Conservation (phyloP, 2,888 invertebrate species). For the Lasioglossum vierecki region DNA sequence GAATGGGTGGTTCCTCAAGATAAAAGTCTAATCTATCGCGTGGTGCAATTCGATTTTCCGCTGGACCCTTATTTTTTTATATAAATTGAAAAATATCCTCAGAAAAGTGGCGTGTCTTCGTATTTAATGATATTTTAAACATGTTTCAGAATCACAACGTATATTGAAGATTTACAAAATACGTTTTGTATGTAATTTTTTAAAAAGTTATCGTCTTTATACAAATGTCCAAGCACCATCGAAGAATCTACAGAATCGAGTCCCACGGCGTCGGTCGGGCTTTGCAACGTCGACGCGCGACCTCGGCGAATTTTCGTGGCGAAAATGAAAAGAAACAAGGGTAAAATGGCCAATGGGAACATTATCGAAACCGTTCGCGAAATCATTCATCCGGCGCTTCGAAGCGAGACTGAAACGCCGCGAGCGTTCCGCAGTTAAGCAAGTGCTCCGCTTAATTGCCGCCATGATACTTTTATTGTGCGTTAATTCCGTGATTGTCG, state of each 20-base stretch:
- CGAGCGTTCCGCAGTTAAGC: constrained; percentile 62
- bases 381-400: constrained; percentile 58
- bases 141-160: no score
- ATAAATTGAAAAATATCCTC: no score
- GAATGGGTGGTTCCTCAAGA: no score
- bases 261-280: neutral
- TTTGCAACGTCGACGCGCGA: neutral
- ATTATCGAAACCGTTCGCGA: constrained; percentile 43
- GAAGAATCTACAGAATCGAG: neutral
- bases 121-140: no score
- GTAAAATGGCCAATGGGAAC: neutral
- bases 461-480: constrained; percentile 73
- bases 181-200: no score
- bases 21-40: no score
- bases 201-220: no score
- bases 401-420: constrained; percentile 63
- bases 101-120: no score
- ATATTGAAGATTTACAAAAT: no score
- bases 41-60: no score
- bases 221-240: neutral
- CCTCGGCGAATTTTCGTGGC: neutral
- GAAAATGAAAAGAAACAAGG: neutral
- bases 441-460: constrained; percentile 72
- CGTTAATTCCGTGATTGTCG: constrained; percentile 76
- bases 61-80: no score